Evolutionary conservation across 2,888 invertebrate species (phyloP).

Genomic region (Rhyacophila evoluta): DNA sequence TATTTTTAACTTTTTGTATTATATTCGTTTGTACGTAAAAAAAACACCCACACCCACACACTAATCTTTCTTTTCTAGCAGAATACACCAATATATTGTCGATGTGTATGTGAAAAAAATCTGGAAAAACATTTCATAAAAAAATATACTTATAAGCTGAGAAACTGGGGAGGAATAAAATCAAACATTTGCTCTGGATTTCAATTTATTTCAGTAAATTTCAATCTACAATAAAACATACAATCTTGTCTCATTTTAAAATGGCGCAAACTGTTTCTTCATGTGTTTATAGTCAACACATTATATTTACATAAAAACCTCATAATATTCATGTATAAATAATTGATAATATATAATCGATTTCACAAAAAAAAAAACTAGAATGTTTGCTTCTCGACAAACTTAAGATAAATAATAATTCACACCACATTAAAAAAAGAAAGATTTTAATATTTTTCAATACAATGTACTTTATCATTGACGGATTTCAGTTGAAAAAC

Average conservation of each 20-base stretch:
- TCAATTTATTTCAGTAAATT: slow-evolving; percentile 54
- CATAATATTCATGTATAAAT: background rate
- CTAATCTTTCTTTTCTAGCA: no score
- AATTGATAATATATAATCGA: slow-evolving; percentile 1
- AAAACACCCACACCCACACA: no score
- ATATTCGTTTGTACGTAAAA: no score
- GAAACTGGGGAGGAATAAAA: slow-evolving; percentile 36
- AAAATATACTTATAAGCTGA: no score
- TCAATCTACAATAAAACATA: slow-evolving; percentile 54
- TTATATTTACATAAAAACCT: background rate
- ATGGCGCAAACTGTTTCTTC: slow-evolving; percentile 41
- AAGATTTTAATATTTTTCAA: background rate
- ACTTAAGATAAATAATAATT: slow-evolving; percentile 32
- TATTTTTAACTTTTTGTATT: no score
- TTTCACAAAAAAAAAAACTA: slow-evolving; percentile 7
- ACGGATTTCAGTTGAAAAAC: background rate
- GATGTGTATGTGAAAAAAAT: no score
- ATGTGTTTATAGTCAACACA: background rate
- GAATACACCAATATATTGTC: no score
- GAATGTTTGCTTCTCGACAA: slow-evolving; percentile 51
- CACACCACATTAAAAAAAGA: slow-evolving; percentile 17
- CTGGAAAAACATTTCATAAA: no score
- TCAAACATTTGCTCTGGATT: slow-evolving; percentile 48
- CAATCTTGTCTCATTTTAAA: slow-evolving; percentile 50
- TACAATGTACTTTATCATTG: slow-evolving; percentile 13